Conservation (phyloP, 2,888 invertebrate species). For the Drosophila hamatofila region DNA sequence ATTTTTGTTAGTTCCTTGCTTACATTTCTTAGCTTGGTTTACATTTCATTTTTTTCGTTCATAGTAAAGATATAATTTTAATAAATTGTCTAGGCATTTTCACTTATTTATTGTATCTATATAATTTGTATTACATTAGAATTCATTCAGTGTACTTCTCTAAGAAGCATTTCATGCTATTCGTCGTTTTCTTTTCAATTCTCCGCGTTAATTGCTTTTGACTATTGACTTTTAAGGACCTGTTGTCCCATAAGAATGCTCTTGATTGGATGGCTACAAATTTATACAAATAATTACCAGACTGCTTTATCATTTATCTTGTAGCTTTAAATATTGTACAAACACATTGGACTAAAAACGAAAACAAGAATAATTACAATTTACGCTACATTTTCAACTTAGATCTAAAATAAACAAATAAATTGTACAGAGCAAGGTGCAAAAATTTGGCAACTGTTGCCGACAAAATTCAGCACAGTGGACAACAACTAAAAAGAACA, state of each 20-base stretch:
- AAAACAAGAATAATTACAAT: conserved; percentile 71
- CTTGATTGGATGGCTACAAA: conserved; percentile 43
- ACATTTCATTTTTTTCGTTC: conserved; percentile 15
- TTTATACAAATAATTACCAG: conserved; percentile 53
- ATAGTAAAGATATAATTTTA: conserved; percentile 41
- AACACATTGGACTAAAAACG: conserved; percentile 76
- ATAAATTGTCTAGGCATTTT: conserved; percentile 73
- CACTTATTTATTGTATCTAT: conserved; percentile 70
- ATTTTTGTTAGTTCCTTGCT: conserved; percentile 3
- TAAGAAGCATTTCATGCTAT: conserved; percentile 78
- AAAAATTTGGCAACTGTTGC: conserved; percentile 44
- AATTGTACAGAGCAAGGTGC: conserved; percentile 65
- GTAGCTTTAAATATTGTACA: conserved; percentile 61
- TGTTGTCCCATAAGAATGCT: conserved; percentile 25
- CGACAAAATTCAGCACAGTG: conserved; percentile 22
- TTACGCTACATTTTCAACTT: conserved; percentile 68
- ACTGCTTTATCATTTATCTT: conserved; percentile 16
- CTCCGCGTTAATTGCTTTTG: conserved; percentile 70
- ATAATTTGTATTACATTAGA: conserved; percentile 62
- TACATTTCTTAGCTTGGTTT: conserved; percentile 23
- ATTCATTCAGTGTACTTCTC: conserved; percentile 58
- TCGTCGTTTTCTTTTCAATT: conserved; percentile 75
- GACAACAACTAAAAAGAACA: conserved; percentile 44
- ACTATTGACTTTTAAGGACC: conserved; percentile 50
- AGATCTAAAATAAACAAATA: conserved; percentile 52